A percentile compares a stretch with the other conserved stretches of the same genome.
phyloP scores from a whole-genome alignment of 2,797 vertebrate genomes.

The Melanotaenia nigrans region DNA sequence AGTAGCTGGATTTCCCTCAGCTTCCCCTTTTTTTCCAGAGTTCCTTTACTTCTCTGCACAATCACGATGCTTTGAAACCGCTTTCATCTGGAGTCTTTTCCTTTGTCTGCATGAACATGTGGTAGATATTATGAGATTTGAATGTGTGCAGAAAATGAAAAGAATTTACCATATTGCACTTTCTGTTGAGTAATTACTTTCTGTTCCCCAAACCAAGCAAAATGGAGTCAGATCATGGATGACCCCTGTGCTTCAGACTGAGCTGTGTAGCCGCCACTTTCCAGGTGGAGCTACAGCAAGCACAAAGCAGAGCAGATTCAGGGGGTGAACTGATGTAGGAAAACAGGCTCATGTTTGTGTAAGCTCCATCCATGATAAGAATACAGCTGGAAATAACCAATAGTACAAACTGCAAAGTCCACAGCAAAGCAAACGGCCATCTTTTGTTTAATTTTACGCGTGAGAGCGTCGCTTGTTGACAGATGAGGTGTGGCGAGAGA shows the following conservation, averaged over 20 bases:
- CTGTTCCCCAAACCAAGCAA: conserved; percentile 50
- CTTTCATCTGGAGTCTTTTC: conserved; percentile 39
- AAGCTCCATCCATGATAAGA: conserved; percentile 49
- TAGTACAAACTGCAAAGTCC: conserved; percentile 47
- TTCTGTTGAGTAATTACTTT: conserved; percentile 67
- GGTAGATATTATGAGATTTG: conserved; percentile 71
- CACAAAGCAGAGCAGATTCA: conserved; percentile 24
- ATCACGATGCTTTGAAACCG: conserved; percentile 36
- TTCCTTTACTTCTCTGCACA: conserved; percentile 37
- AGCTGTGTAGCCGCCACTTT: conserved; percentile 54
- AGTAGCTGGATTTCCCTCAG: conserved; percentile 54
- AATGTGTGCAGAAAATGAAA: conserved; percentile 71
- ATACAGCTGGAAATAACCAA: conserved; percentile 51
- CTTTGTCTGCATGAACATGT: conserved; percentile 67
- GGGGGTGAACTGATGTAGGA: conserved; percentile 30
- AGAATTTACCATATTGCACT: conserved; percentile 62
- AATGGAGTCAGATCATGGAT: conserved; percentile 41
- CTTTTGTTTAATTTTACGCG: conserved; percentile 67
- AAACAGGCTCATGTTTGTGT: conserved; percentile 40
- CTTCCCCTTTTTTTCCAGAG: conserved; percentile 13
- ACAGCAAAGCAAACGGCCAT: conserved; percentile 43
- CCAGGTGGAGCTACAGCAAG: conserved; percentile 59
- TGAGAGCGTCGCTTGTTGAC: conserved; percentile 62
- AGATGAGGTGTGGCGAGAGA: conserved; percentile 68
- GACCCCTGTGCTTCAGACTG: conserved; percentile 52